A percentile compares a stretch with the other conserved stretches of the same genome.
Evolutionary conservation across 2,888 invertebrate genomes (phyloP).

Genomic region (Agrochola macilenta): DNA sequence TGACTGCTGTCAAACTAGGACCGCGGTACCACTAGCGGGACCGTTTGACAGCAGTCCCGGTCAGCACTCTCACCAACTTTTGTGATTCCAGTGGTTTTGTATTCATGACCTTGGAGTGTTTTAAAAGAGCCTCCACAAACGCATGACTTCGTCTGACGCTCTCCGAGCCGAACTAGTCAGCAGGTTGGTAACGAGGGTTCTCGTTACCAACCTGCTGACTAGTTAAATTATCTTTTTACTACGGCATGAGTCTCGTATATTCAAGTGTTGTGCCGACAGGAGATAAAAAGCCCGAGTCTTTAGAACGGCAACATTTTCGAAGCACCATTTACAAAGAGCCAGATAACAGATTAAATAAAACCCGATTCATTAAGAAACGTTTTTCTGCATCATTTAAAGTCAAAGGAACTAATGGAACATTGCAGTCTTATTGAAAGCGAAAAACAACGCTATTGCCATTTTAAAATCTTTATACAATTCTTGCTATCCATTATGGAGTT

Average conservation of each 20-base stretch:
- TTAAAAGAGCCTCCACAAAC: not conserved
- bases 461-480: constrained; percentile 36
- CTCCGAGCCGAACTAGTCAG: no score
- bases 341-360: constrained; percentile 18
- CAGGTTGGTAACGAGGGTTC: no score
- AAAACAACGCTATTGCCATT: constrained; percentile 30
- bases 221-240: not conserved
- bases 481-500: constrained; percentile 40
- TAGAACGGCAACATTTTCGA: not conserved
- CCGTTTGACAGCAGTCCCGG: no score
- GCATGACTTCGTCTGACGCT: not conserved
- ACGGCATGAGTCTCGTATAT: not conserved
- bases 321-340: constrained; percentile 5
- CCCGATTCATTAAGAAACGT: constrained; percentile 9
- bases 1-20: no score
- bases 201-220: not conserved
- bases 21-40: no score
- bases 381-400: constrained; percentile 22
- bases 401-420: constrained; percentile 21
- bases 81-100: no score
- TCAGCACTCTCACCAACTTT: not conserved
- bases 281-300: not conserved
- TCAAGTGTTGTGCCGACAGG: not conserved
- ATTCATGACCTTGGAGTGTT: not conserved
- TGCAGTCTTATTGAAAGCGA: constrained; percentile 35